Base-by-base conservation (phyloP, 2,797 vertebrate genomes). In the Phaenicophaeus curvirostris region DNA sequence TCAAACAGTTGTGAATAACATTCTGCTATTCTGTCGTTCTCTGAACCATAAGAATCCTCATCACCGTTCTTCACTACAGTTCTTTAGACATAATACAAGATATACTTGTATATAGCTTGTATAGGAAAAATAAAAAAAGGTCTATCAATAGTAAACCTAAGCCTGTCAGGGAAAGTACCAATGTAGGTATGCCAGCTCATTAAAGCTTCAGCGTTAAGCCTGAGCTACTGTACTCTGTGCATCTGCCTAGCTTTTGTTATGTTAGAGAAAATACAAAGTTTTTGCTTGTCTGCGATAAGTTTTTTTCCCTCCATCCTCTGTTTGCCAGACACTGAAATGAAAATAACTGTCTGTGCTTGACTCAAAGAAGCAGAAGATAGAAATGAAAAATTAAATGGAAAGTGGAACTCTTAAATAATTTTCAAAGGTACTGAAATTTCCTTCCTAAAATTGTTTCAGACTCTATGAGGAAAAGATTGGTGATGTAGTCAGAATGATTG, bases 381-480 rank as follows among this genome's bases (percentile, higher is more conserved):
- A 81, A 72, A 75, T 44, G 63, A 91, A 74, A 62, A 92, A 85
- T 61, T 81, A 76, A 85, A 87, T 85, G 63, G 51, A 66, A 94
- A 93, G 30, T 84, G 53, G 68, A 93, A 78, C 65, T 58, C 59
- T 72, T 83, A 73, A 87, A 57, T 71, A 0, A 66, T 91, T 93
- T 95, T 94, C 87, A 90, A 89, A 93, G 54, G 12, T 44, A 85
- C 59, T 78, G 44, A 73, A 28, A 53, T 88, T 92, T 91, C 42
- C 33, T 74, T 87, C 63, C 69, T 59, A 57, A 93, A 95, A 73
- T 87, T 82, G 54, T 63, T 92, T 94, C 33, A 76, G 41, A 31
- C 44, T 72, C 19, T 53, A 48, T 67, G 13, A 92, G 24, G 39
- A 89, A 57, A 85, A 87, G 28, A 48, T 28, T 58, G n/a, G 75